phyloP scores from a whole-genome alignment of 1,140 invertebrate species.

The Hesperophylax magnus region DNA sequence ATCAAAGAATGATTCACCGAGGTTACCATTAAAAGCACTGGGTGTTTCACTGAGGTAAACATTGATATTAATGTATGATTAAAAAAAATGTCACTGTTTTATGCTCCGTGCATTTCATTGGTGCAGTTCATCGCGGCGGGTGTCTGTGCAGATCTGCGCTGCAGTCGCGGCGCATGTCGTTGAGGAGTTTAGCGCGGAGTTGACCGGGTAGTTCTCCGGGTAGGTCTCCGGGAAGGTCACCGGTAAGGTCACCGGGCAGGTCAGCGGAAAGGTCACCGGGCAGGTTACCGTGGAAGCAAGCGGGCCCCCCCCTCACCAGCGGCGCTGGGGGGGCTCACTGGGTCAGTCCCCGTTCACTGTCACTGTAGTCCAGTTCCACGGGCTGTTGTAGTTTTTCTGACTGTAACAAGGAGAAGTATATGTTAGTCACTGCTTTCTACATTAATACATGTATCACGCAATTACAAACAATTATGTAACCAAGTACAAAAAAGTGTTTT shows the following conservation, averaged over 20 bases:
- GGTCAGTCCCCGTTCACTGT: conserved; percentile 70
- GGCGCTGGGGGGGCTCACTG: conserved; percentile 66
- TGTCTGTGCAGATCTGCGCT: conserved; percentile 9
- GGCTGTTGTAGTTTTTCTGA: conserved; percentile 68
- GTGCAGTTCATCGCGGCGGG: background rate
- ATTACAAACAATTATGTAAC: no score
- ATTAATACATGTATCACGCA: no score
- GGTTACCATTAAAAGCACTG: no score
- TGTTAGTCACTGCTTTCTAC: background rate
- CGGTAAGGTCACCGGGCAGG: background rate
- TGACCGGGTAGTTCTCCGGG: background rate
- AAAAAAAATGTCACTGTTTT: no score
- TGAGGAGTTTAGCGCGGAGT: background rate
- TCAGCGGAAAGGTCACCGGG: background rate
- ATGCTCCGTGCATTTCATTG: no score
- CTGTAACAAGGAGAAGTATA: conserved; percentile 59
- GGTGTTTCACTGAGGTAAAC: no score
- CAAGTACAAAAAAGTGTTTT: no score
- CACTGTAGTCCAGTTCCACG: conserved; percentile 70
- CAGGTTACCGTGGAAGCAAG: background rate
- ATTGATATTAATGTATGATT: no score
- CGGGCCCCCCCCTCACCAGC: conserved; percentile 61
- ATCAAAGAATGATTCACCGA: no score
- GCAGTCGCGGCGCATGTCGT: background rate
- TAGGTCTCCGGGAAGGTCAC: background rate